Conservation (phyloP, 2,797 vertebrate genomes). For the Tapirus indicus region DNA sequence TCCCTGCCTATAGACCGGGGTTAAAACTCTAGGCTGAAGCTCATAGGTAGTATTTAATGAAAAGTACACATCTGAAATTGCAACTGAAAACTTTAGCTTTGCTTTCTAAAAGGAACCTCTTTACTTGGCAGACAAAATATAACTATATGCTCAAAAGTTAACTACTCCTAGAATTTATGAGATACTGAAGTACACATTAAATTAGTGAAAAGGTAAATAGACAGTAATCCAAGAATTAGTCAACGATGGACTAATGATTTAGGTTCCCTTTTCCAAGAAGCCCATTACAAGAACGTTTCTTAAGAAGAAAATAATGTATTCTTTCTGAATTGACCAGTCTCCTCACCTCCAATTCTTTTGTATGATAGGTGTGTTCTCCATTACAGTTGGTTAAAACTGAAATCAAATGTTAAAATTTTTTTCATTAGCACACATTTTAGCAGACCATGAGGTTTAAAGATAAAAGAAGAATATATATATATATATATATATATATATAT, state of each 20-base stretch:
- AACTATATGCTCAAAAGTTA: not conserved
- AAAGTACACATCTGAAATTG: not conserved
- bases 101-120: not conserved
- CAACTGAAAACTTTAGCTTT: not conserved
- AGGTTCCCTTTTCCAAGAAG: not conserved
- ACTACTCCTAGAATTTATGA: not conserved
- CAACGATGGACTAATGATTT: not conserved
- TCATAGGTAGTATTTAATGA: not conserved
- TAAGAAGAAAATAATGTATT: not conserved
- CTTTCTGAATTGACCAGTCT: not conserved
- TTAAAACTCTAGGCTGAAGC: not conserved
- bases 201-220: not conserved
- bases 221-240: not conserved
- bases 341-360: not conserved
- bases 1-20: not conserved
- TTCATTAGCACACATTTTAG: not conserved
- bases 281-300: not conserved
- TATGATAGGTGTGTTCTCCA: not conserved
- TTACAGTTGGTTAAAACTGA: not conserved
- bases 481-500: accelerated
- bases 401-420: not conserved
- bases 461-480: not conserved
- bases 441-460: not conserved
- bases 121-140: not conserved
- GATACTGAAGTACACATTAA: not conserved